These are phyloP conservation scores for Drosophila cracens DNA, from an alignment of 2,888 invertebrate species.

Conservation along the genomic window DNA sequence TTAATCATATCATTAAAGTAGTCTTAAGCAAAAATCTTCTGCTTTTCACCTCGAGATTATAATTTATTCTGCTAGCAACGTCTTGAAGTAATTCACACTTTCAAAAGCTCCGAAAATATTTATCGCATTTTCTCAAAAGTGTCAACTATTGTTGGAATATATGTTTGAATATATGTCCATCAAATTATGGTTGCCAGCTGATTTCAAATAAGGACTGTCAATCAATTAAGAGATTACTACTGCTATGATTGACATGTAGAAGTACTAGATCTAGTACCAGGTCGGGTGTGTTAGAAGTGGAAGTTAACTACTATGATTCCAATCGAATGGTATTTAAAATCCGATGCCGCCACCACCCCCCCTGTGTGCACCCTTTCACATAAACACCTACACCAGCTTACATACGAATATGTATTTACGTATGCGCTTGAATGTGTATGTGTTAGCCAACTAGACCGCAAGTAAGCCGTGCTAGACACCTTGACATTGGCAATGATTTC, in stretches of 20 bases:
- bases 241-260: neutral
- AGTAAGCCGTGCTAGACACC: constrained; percentile 17
- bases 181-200: neutral
- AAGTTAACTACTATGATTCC: neutral
- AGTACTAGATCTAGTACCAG: neutral
- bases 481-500: constrained; percentile 34
- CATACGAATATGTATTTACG: neutral
- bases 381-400: neutral
- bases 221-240: neutral
- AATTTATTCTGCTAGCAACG: neutral
- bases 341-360: neutral
- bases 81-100: neutral
- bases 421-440: neutral
- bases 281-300: neutral
- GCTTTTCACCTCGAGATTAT: no score
- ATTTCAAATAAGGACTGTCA: neutral
- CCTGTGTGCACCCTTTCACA: neutral
- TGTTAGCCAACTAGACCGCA: constrained; percentile 5
- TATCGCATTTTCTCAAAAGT: neutral
- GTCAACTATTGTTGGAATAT: neutral
- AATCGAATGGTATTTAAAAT: neutral
- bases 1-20: no score
- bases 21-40: neutral
- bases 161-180: neutral
- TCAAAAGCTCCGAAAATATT: neutral